phyloP scores from a whole-genome alignment of 2,888 invertebrate species.

The Himalopsyche anomala region DNA sequence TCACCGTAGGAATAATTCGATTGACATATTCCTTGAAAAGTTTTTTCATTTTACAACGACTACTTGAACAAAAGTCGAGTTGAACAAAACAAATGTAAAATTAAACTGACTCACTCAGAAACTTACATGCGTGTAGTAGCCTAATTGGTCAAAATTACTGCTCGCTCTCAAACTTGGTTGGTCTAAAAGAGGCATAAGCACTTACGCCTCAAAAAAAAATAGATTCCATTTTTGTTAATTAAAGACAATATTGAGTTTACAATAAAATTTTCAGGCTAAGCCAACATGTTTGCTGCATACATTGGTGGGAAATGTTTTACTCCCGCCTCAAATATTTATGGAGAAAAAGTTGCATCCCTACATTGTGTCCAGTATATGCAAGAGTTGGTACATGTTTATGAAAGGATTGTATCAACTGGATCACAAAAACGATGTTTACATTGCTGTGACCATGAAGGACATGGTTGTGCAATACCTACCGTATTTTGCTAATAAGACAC shows the following conservation, averaged over 20 bases:
- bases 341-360: slow-evolving; percentile 69
- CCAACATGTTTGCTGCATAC: slow-evolving; percentile 70
- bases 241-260: background rate
- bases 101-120: no score
- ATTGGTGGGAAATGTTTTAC: slow-evolving; percentile 70
- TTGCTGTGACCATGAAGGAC: slow-evolving; percentile 70
- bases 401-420: slow-evolving; percentile 71
- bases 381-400: slow-evolving; percentile 72
- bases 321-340: slow-evolving; percentile 71
- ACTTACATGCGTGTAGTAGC: no score
- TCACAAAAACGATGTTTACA: slow-evolving; percentile 69
- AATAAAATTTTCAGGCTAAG: slow-evolving; percentile 65
- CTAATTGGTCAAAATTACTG: no score
- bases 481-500: slow-evolving; percentile 66
- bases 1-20: no score
- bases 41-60: no score
- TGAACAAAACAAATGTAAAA: background rate
- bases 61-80: background rate
- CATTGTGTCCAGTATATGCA: slow-evolving; percentile 69
- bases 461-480: slow-evolving; percentile 69
- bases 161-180: no score
- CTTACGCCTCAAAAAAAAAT: no score
- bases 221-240: background rate
- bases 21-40: no score
- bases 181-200: no score